Percentiles rank a stretch among this genome's conserved stretches.
Conservation (phyloP, 2,113 vertebrate genomes). For the Fulmarus glacialis region DNA sequence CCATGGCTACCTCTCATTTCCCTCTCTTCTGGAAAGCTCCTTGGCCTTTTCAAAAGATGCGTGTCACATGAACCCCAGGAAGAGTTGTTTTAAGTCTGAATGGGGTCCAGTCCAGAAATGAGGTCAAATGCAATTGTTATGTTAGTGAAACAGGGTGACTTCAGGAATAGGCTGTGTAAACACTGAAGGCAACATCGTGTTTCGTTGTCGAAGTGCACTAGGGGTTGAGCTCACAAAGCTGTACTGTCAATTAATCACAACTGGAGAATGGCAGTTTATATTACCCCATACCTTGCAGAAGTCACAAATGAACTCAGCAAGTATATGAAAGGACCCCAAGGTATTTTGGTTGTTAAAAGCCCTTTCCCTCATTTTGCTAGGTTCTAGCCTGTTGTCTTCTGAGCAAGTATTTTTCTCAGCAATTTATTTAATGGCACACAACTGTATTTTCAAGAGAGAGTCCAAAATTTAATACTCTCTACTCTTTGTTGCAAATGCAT, state of each 20-base stretch:
- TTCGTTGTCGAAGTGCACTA: not conserved
- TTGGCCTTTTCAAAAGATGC: not conserved
- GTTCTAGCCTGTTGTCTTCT: not conserved
- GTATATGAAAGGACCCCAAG: not conserved
- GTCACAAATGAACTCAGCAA: not conserved
- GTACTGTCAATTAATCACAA: not conserved
- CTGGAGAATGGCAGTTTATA: not conserved
- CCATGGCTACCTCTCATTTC: conserved; percentile 21
- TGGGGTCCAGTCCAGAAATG: conserved; percentile 10
- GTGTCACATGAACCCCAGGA: not conserved
- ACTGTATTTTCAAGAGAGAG: not conserved
- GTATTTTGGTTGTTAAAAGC: not conserved
- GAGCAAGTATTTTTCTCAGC: not conserved
- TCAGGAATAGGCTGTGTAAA: conserved; percentile 54
- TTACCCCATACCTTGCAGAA: not conserved
- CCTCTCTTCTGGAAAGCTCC: conserved; percentile 17
- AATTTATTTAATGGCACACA: not conserved
- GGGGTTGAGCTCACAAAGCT: not conserved
- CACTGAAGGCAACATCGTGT: not conserved
- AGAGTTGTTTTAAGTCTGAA: conserved; percentile 24
- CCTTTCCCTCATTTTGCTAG: not conserved
- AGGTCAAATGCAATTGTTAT: conserved; percentile 2
- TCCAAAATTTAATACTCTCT: not conserved
- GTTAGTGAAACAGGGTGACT: conserved; percentile 19
- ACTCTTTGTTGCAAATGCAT: not conserved